Evolutionary conservation across 2,113 vertebrate genomes (phyloP).

Genomic region (Globicephala melas): DNA sequence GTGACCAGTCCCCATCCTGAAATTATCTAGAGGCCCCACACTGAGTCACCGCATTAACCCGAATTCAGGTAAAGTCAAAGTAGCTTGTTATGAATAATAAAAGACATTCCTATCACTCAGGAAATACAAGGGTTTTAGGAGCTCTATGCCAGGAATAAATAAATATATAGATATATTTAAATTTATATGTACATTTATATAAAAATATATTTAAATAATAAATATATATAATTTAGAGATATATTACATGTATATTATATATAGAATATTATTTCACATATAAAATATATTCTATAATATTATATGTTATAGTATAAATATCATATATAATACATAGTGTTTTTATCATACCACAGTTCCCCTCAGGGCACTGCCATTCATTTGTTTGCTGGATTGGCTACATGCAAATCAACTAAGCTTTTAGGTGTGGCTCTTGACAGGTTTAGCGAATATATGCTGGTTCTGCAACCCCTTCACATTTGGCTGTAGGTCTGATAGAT

Average conservation of each 20-base stretch:
- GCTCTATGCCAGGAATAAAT: background rate
- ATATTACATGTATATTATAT: background rate
- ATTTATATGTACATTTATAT: background rate
- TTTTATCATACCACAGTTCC: background rate
- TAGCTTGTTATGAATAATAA: background rate
- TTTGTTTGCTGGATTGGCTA: background rate
- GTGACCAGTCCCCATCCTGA: background rate
- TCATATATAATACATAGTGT: background rate
- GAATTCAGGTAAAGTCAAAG: background rate
- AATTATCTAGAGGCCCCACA: background rate
- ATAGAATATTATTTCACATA: background rate
- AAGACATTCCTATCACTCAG: background rate
- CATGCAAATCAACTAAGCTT: background rate
- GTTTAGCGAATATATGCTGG: background rate
- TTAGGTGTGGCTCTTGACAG: background rate
- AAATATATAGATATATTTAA: background rate
- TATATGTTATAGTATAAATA: background rate
- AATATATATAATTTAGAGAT: background rate
- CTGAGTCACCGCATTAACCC: background rate
- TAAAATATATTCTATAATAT: background rate
- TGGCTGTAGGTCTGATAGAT: background rate
- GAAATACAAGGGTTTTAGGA: background rate
- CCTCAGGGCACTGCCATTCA: background rate
- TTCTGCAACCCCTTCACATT: background rate
- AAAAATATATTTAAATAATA: background rate